These are phyloP conservation scores for Pharmacophagus antenor DNA, from an alignment of 2,888 invertebrate genomes.

Conservation along the genomic window DNA sequence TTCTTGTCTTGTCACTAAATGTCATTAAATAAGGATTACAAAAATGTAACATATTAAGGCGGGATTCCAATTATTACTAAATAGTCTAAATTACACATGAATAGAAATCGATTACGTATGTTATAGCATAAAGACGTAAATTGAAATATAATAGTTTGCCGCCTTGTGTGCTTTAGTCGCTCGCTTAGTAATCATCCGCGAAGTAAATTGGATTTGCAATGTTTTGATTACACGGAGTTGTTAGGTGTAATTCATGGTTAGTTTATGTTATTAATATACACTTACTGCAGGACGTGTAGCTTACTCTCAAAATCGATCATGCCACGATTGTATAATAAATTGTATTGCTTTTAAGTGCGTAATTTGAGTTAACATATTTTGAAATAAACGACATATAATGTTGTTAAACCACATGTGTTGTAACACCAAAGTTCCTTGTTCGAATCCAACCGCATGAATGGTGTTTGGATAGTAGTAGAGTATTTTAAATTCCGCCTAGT, in stretches of 20 bases:
- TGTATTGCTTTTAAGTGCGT: background rate
- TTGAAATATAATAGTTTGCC: slow-evolving; percentile 8
- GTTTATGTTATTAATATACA: background rate
- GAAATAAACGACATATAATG: too few species aligned
- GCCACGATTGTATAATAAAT: background rate
- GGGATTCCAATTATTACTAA: background rate
- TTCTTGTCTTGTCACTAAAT: too few species aligned
- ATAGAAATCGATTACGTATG: background rate
- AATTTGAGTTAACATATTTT: background rate
- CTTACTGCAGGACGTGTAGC: background rate
- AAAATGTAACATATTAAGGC: too few species aligned
- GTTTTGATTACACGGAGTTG: background rate
- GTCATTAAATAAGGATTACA: too few species aligned
- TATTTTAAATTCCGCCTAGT: background rate
- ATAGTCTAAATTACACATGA: background rate
- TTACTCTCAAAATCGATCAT: background rate
- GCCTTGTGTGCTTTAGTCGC: background rate
- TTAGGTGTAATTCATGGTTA: background rate
- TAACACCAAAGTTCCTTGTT: background rate
- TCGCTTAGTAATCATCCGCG: slow-evolving; percentile 5
- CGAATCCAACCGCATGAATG: background rate
- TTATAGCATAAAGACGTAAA: background rate
- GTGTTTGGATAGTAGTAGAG: background rate
- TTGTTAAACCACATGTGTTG: too few species aligned
- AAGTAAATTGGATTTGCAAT: slow-evolving; percentile 10